Percentiles rank a stretch among this genome's conserved stretches.
Evolutionary conservation across 1,140 invertebrate species (phyloP).

Genomic region (Neodiprion virginianus): DNA sequence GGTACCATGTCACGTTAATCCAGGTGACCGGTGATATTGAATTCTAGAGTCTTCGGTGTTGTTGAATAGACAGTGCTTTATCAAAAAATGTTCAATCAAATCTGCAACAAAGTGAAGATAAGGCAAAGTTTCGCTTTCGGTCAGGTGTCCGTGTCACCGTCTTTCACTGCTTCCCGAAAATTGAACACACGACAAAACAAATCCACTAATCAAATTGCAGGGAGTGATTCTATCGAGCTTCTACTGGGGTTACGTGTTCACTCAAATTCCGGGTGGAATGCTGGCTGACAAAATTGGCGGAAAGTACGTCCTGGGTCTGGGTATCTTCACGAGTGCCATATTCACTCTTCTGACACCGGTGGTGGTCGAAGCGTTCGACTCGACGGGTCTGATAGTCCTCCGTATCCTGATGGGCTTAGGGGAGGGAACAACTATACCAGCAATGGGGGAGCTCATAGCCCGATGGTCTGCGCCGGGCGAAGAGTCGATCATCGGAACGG

Average conservation of each 20-base stretch:
- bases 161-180: too few relatives aligned
- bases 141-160: not conserved
- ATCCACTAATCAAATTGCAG: slow-evolving; percentile 42
- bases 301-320: slow-evolving; percentile 42
- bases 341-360: slow-evolving; percentile 73
- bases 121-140: not conserved
- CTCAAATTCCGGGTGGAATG: slow-evolving; percentile 69
- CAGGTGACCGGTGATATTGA: too few relatives aligned
- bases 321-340: slow-evolving; percentile 43
- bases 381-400: slow-evolving; percentile 66
- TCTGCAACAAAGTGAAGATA: too few relatives aligned
- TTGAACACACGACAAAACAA: too few relatives aligned
- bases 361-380: slow-evolving; percentile 60
- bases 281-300: slow-evolving; percentile 67
- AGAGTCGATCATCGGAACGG: slow-evolving; percentile 41
- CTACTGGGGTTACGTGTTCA: slow-evolving; percentile 49
- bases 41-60: not conserved
- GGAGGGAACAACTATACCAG: slow-evolving; percentile 72
- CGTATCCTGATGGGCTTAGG: slow-evolving; percentile 72
- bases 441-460: slow-evolving; percentile 72
- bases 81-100: too few relatives aligned
- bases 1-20: too few relatives aligned
- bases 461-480: slow-evolving; percentile 66
- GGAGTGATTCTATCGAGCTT: slow-evolving; percentile 64
- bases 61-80: not conserved